Percentiles rank a stretch among this genome's conserved stretches.
Evolutionary conservation across 2,888 invertebrate genomes (phyloP).

Genomic region (Acleris laterana): DNA sequence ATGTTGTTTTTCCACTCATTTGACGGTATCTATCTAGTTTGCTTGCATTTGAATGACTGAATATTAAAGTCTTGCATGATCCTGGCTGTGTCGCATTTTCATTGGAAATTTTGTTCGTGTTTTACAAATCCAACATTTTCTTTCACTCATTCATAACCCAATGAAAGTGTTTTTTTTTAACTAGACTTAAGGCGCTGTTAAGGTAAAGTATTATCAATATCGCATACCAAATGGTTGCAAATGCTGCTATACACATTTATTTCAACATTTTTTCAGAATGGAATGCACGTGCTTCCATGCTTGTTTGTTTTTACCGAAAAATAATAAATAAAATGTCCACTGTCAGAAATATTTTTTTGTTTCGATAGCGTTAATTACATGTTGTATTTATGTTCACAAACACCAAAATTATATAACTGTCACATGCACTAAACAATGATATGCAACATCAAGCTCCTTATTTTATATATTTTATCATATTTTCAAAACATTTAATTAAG

Average conservation of each 20-base stretch:
- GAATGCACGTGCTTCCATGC: conserved; percentile 61
- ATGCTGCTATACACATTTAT: conserved; percentile 25
- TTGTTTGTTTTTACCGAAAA: conserved; percentile 56
- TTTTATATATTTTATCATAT: conserved; percentile 23
- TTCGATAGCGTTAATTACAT: conserved; percentile 25
- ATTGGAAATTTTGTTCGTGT: conserved; percentile 2
- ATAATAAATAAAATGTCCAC: conserved; percentile 50
- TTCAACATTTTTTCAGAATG: conserved; percentile 32
- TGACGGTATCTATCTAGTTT: conserved; percentile 54
- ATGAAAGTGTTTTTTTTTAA: conserved; percentile 11
- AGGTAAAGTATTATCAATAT: conserved; percentile 29
- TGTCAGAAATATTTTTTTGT: conserved; percentile 47
- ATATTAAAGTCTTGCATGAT: conserved; percentile 61
- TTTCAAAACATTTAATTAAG: conserved; percentile 20
- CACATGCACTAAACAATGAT: conserved; percentile 32
- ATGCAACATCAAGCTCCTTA: conserved; percentile 25
- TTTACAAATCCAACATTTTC: background rate
- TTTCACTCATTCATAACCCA: background rate
- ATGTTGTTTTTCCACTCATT: conserved; percentile 53
- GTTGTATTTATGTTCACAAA: conserved; percentile 48
- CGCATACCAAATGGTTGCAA: conserved; percentile 20
- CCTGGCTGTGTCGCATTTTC: conserved; percentile 49
- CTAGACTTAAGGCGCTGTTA: conserved; percentile 11
- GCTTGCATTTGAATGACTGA: conserved; percentile 60
- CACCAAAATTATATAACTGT: conserved; percentile 40